These are phyloP conservation scores for Eupithecia insigniata DNA, from an alignment of 2,888 invertebrate genomes.

Conservation along the genomic window DNA sequence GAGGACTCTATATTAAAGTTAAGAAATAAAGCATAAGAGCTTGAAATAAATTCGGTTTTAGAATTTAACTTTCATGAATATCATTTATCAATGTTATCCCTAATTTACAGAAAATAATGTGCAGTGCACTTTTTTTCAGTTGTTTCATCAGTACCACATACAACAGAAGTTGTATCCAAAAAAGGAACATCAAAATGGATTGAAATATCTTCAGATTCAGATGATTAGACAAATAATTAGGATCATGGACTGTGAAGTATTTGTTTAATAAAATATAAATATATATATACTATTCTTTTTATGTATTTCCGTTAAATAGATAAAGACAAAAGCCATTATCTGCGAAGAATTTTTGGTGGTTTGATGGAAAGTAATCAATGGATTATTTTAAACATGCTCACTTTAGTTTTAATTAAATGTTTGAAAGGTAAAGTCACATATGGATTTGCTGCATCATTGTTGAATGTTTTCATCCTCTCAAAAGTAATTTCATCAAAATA, in stretches of 20 bases:
- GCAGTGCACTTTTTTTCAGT: conserved; percentile 62
- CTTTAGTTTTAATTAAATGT: neutral
- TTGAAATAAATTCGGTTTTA: neutral
- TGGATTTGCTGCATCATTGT: neutral
- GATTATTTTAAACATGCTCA: neutral
- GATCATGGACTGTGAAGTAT: neutral
- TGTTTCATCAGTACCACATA: conserved; percentile 65
- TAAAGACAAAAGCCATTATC: neutral
- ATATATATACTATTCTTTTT: conserved; percentile 67
- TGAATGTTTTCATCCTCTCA: neutral
- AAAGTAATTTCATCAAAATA: conserved; percentile 37
- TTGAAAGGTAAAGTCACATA: neutral
- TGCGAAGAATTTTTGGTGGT: neutral
- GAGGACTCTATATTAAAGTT: neutral
- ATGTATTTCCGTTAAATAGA: neutral
- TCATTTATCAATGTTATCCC: neutral
- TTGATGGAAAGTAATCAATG: neutral
- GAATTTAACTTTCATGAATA: neutral
- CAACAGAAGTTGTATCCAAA: conserved; percentile 69
- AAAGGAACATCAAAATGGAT: conserved; percentile 72
- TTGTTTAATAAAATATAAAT: conserved; percentile 70
- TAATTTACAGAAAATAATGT: conserved; percentile 5
- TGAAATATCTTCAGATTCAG: conserved; percentile 78
- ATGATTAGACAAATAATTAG: conserved; percentile 42
- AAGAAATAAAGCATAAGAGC: neutral